Conservation (phyloP, 2,113 vertebrate species). For the Semnornis frantzii region DNA sequence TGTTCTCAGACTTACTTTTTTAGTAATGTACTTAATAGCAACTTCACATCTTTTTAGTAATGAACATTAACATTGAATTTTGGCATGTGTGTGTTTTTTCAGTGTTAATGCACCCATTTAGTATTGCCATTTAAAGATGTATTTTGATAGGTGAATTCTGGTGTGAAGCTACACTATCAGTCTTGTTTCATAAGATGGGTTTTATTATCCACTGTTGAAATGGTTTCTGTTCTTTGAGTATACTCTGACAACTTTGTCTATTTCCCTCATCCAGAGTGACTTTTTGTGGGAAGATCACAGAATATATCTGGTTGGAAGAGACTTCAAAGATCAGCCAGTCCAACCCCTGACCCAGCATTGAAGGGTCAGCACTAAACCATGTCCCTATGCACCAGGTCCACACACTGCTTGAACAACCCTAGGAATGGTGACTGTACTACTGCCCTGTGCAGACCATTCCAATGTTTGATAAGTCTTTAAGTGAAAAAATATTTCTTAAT, state of each 20-base stretch:
- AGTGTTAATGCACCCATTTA: not conserved
- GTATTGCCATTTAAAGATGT: not conserved
- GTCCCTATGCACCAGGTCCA: no score
- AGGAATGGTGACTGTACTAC: no score
- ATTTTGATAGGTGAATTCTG: not conserved
- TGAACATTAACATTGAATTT: not conserved
- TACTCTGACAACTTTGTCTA: not conserved
- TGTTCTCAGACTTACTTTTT: not conserved
- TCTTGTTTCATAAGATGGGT: not conserved
- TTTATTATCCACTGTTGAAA: not conserved
- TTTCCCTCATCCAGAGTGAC: not conserved
- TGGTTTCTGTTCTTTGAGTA: not conserved
- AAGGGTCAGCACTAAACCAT: no score
- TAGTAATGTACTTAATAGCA: not conserved
- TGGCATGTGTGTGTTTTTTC: not conserved
- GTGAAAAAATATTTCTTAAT: no score
- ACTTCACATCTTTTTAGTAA: not conserved
- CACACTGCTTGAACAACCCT: no score
- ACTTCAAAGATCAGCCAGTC: no score
- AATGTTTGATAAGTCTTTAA: no score
- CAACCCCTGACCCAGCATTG: no score
- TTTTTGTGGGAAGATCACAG: not conserved
- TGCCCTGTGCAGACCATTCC: no score
- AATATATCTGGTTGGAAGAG: no score
- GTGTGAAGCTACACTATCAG: not conserved